phyloP scores from a whole-genome alignment of 2,113 vertebrate species.

The Cephalopholis sonnerati region DNA sequence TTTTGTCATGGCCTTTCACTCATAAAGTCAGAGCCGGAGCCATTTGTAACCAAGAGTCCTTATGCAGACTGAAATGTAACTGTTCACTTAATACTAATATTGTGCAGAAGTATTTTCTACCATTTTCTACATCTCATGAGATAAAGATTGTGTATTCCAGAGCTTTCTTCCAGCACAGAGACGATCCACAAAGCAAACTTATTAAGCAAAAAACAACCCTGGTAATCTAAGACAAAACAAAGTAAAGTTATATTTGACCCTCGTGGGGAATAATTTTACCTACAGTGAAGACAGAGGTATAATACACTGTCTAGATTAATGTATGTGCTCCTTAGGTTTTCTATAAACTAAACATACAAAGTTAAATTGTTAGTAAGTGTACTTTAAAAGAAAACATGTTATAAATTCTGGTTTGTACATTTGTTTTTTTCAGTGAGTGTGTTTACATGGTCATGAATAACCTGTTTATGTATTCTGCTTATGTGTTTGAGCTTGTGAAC shows the following conservation, averaged over 20 bases:
- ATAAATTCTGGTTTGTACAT: background rate
- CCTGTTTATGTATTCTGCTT: too few species aligned
- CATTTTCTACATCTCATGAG: background rate
- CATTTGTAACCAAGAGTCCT: background rate
- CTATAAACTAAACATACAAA: background rate
- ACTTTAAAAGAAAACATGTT: background rate
- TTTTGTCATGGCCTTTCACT: slow-evolving; percentile 1
- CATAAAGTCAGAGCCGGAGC: background rate
- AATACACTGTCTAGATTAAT: background rate
- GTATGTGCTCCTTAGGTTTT: background rate
- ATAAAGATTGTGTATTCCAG: background rate
- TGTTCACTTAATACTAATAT: background rate
- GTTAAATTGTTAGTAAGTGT: background rate
- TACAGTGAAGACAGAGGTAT: background rate
- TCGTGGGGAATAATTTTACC: background rate
- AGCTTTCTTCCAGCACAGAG: background rate
- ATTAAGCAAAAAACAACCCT: background rate
- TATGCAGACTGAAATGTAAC: background rate
- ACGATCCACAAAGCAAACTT: background rate
- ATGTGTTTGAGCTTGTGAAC: too few species aligned
- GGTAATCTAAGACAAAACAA: background rate
- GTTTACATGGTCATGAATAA: too few species aligned
- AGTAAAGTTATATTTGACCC: background rate
- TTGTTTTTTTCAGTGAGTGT: too few species aligned
- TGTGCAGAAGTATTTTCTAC: background rate